Percentiles rank a stretch among this genome's conserved stretches.
Conservation (phyloP, 2,113 vertebrate species). For the Blennius ocellaris region DNA sequence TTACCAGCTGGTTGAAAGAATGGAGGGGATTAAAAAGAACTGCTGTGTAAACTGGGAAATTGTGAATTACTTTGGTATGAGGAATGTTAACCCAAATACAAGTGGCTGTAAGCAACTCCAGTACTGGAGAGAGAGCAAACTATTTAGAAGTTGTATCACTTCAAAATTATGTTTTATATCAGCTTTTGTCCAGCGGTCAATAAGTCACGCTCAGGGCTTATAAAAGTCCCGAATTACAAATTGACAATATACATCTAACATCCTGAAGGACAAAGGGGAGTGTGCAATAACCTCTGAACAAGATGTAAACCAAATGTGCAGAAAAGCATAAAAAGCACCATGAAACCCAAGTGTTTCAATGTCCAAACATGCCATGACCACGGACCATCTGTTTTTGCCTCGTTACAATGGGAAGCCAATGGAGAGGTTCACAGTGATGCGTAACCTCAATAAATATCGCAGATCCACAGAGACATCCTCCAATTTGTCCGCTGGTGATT, state of each 20-base stretch:
- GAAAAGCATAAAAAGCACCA: constrained; percentile 76
- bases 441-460: constrained; percentile 82
- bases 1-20: constrained; percentile 79
- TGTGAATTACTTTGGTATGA: constrained; percentile 70
- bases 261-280: constrained; percentile 52
- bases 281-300: constrained; percentile 58
- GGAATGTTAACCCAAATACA: constrained; percentile 63
- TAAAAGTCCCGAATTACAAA: constrained; percentile 47
- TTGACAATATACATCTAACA: constrained; percentile 62
- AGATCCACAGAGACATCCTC: constrained; percentile 62
- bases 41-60: constrained; percentile 54
- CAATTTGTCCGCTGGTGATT: constrained; percentile 80
- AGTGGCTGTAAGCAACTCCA: constrained; percentile 39
- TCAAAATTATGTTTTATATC: constrained; percentile 31
- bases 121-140: constrained; percentile 23
- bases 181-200: constrained; percentile 40
- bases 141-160: constrained; percentile 15
- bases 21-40: constrained; percentile 27
- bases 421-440: constrained; percentile 75
- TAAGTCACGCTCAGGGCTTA: constrained; percentile 27
- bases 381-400: constrained; percentile 80
- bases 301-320: constrained; percentile 77
- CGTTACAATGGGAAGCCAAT: constrained; percentile 61
- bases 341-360: constrained; percentile 82
- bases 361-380: constrained; percentile 79